Evolutionary conservation across 2,113 vertebrate genomes (phyloP), one percentile per base, ranked within the genome.

Genomic region (Zosterops borbonicus): DNA sequence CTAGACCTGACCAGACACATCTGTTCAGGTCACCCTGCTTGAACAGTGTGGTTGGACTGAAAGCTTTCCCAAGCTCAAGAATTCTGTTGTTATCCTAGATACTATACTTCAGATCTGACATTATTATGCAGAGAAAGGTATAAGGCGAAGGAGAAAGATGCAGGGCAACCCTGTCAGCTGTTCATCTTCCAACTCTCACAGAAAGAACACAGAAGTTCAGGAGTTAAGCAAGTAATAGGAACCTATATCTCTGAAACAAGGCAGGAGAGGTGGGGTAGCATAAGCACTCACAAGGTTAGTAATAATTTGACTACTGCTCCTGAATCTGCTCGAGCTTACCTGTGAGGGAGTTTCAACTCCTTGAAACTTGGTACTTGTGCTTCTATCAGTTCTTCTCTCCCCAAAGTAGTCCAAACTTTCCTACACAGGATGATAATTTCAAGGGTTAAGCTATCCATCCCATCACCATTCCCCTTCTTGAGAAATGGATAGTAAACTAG

Each of bases 271-370:
- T 33, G 5, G 21, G 11, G 31, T 6, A 81, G 21, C 5, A 1
- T 14, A 87, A 79, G 49, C 5, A 3, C 37, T 76, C 46, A 68
- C 24, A 41, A 37, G 21, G 50, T 23, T 65, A 29, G 2, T 19
- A 11, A 5, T 70, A 29, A 28, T 80, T 83, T 80, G 37, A 35
- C 41, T 75, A 6, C 69, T 58, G 20, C 19, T 69, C 27, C 44
- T 63, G 24, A 76, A 55, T 35, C 18, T 35, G 49, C 35, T 79
- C 35, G 19, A 67, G 29, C 49, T 96, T 93, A 99, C 99, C 98
- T 99, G 99, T 64, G 99, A 99, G 23, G 99, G 99, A 47, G 99
- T 99, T 98, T 99, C 99, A 89, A 99, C 98, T 78, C 99, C 99
- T 89, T 99, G 99, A 90, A 98, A 99, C 93, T 99, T 99, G 37